These are phyloP conservation scores for Eulemur macaco DNA, from an alignment of 2,113 vertebrate genomes.

Conservation along the genomic window DNA sequence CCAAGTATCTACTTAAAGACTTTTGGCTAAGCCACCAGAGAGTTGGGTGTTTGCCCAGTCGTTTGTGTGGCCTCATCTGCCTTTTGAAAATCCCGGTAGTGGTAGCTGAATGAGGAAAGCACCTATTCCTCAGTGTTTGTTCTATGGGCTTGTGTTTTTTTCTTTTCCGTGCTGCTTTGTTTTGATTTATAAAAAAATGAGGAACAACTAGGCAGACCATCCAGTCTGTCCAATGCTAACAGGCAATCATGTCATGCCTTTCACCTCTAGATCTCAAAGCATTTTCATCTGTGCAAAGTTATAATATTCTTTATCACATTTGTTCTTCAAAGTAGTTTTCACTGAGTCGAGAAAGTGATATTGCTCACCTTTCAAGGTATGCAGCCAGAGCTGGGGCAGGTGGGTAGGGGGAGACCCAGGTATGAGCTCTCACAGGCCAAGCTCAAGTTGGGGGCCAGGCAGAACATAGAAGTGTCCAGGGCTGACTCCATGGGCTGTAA, in stretches of 20 bases:
- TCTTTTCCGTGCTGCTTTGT: not conserved
- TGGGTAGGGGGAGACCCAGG: no score
- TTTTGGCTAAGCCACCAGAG: not conserved
- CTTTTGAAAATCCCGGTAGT: not conserved
- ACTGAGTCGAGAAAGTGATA: not conserved
- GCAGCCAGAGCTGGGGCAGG: not conserved
- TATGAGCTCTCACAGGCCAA: not conserved
- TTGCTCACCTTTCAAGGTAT: not conserved
- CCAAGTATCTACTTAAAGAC: not conserved
- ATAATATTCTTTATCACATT: not conserved
- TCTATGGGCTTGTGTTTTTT: not conserved
- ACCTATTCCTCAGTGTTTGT: not conserved
- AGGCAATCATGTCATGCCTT: not conserved
- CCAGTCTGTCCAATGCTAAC: not conserved
- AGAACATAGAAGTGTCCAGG: not conserved
- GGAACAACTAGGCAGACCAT: not conserved
- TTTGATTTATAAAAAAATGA: not conserved
- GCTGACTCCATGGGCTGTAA: not conserved
- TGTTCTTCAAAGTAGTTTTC: not conserved
- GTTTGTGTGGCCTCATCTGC: constrained; percentile 22
- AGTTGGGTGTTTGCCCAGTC: not conserved
- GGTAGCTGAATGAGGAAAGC: not conserved
- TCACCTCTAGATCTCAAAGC: not conserved
- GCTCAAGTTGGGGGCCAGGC: not conserved
- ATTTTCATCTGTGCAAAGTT: not conserved